phyloP scores from a whole-genome alignment of 2,888 invertebrate species.

The Drosophila subquinaria region DNA sequence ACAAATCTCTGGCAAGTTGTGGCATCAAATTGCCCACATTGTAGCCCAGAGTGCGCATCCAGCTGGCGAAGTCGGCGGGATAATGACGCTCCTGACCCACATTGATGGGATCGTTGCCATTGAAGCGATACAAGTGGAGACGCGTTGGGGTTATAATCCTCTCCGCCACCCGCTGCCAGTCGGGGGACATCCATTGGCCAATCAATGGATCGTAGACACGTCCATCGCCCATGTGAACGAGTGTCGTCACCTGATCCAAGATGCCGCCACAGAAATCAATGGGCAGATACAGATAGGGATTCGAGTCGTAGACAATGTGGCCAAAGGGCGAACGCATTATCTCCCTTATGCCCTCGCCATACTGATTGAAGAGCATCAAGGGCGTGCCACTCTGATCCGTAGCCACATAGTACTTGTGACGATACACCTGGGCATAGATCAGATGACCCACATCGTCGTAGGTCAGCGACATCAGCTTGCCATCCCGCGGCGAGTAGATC shows the following conservation, averaged over 20 bases:
- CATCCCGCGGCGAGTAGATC: slow-evolving; percentile 97
- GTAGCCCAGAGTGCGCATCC: slow-evolving; percentile 94
- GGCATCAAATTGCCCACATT: slow-evolving; percentile 94
- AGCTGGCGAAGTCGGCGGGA: slow-evolving; percentile 93
- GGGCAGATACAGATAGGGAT: slow-evolving; percentile 96
- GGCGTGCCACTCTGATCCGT: slow-evolving; percentile 98
- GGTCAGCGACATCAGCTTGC: slow-evolving; percentile 95
- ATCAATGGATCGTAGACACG: slow-evolving; percentile 97
- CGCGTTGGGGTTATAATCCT: slow-evolving; percentile 93
- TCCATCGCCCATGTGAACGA: slow-evolving; percentile 96
- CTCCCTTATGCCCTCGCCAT: slow-evolving; percentile 96
- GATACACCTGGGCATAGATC: slow-evolving; percentile 94
- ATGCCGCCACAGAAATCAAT: slow-evolving; percentile 98
- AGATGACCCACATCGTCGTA: slow-evolving; percentile 97
- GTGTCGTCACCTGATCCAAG: slow-evolving; percentile 94
- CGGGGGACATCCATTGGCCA: slow-evolving; percentile 97
- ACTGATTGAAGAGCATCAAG: slow-evolving; percentile 97
- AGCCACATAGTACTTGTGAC: slow-evolving; percentile 96
- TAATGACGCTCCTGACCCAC: slow-evolving; percentile 90
- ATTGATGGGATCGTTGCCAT: slow-evolving; percentile 97
- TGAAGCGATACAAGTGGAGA: slow-evolving; percentile 94
- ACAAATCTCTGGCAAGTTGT: slow-evolving; percentile 91
- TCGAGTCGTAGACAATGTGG: slow-evolving; percentile 96
- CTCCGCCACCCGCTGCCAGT: slow-evolving; percentile 94
- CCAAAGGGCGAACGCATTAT: slow-evolving; percentile 98